A percentile compares a stretch with the other conserved stretches of the same genome.
phyloP scores from a whole-genome alignment of 2,888 invertebrate genomes.

The Leptura quadrifasciata region DNA sequence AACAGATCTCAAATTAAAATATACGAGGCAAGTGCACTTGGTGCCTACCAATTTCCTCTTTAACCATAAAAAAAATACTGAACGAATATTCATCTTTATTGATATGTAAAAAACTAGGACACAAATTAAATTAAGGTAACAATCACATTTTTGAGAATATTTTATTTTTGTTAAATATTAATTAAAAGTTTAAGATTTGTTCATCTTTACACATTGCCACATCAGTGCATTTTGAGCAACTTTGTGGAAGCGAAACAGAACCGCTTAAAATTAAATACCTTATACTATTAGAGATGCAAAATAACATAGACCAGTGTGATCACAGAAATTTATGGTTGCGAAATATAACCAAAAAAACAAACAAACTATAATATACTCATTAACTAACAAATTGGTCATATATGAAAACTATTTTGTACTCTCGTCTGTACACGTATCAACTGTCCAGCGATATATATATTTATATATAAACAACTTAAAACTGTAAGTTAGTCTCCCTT shows the following conservation, averaged over 20 bases:
- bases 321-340: slow-evolving; percentile 69
- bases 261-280: neutral
- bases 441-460: slow-evolving; percentile 50
- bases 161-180: neutral
- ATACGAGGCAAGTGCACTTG: neutral
- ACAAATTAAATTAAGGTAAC: neutral
- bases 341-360: slow-evolving; percentile 55
- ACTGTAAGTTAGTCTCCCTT: slow-evolving; percentile 50
- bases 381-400: slow-evolving; percentile 64
- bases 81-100: neutral
- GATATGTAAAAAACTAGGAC: neutral
- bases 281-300: slow-evolving; percentile 22
- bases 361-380: slow-evolving; percentile 49
- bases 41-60: neutral
- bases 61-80: neutral
- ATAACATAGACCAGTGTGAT: slow-evolving; percentile 58
- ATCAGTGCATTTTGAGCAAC: neutral
- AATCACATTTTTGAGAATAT: neutral
- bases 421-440: slow-evolving; percentile 58
- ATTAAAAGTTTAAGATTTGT: too few relatives aligned
- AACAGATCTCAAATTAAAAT: neutral
- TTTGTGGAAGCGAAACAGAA: neutral
- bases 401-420: slow-evolving; percentile 66
- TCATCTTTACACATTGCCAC: neutral
- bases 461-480: slow-evolving; percentile 45